Conservation (phyloP, 2,888 invertebrate species). For the Pseudanteris insignis region DNA sequence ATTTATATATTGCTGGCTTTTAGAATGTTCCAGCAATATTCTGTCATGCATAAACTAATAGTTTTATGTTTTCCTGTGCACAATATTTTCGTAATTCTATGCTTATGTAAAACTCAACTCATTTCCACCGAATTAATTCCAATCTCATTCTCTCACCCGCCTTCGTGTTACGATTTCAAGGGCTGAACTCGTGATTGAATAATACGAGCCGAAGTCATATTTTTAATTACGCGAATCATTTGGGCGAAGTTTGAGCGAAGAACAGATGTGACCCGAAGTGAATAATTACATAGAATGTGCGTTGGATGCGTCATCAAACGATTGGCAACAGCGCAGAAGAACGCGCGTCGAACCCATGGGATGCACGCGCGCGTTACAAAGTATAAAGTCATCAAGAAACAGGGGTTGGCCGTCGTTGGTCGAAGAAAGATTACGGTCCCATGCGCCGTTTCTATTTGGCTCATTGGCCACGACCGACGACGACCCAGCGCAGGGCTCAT, state of each 20-base stretch:
- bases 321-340: slow-evolving; percentile 10
- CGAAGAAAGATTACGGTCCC: slow-evolving; percentile 40
- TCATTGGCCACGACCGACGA: slow-evolving; percentile 36
- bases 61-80: too few relatives aligned
- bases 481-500: slow-evolving; percentile 10
- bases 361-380: slow-evolving; percentile 20
- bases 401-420: slow-evolving; percentile 39
- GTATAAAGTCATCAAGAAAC: slow-evolving; percentile 36
- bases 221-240: background rate
- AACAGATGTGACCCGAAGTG: slow-evolving; percentile 51
- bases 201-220: too few relatives aligned
- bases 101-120: too few relatives aligned
- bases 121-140: too few relatives aligned
- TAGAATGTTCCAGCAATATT: too few relatives aligned
- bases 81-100: too few relatives aligned
- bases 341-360: slow-evolving; percentile 25
- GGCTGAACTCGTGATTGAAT: background rate
- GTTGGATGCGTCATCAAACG: slow-evolving; percentile 52
- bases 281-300: slow-evolving; percentile 58
- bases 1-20: too few relatives aligned
- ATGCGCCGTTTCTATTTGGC: slow-evolving; percentile 41
- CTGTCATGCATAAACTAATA: too few relatives aligned
- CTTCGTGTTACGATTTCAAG: too few relatives aligned
- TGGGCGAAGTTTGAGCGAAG: slow-evolving; percentile 3
- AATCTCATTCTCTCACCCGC: too few relatives aligned